These are phyloP conservation scores for Anorthoa munda DNA, from an alignment of 2,888 invertebrate genomes.

Conservation along the genomic window DNA sequence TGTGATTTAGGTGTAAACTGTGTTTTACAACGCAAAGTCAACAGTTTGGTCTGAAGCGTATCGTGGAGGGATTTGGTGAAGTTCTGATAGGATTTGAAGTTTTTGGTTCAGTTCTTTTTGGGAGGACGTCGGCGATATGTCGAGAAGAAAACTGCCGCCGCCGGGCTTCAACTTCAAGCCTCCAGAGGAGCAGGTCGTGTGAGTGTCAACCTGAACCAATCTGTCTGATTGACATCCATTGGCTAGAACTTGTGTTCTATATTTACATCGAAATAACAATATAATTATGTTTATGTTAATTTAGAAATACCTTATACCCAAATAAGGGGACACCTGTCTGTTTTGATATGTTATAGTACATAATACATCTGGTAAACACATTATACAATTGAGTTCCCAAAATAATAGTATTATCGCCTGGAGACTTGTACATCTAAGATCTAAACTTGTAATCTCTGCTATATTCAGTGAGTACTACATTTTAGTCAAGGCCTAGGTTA, in stretches of 20 bases:
- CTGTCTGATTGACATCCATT: conserved; percentile 40
- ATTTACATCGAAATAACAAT: conserved; percentile 40
- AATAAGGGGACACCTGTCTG: conserved; percentile 20
- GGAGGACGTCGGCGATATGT: conserved; percentile 75
- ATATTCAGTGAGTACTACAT: background rate
- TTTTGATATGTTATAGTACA: conserved; percentile 10
- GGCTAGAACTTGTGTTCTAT: conserved; percentile 35
- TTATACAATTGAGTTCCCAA: background rate
- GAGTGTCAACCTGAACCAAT: conserved; percentile 68
- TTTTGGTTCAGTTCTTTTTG: conserved; percentile 40
- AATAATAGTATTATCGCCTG: background rate
- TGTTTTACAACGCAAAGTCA: conserved; percentile 61
- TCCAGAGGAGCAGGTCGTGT: conserved; percentile 85
- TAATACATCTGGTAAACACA: background rate
- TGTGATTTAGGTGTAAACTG: conserved; percentile 59
- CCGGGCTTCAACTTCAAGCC: conserved; percentile 82
- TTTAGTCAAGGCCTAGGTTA: background rate
- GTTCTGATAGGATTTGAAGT: conserved; percentile 54
- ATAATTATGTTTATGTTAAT: conserved; percentile 18
- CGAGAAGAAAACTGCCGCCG: conserved; percentile 82
- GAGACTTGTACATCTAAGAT: background rate
- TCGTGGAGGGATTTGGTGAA: conserved; percentile 59
- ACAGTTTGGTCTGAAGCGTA: conserved; percentile 62
- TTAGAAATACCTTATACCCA: conserved; percentile 9
- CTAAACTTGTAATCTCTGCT: background rate